Base-by-base conservation (phyloP, 2,888 invertebrate species). In the Apamea sordens region DNA sequence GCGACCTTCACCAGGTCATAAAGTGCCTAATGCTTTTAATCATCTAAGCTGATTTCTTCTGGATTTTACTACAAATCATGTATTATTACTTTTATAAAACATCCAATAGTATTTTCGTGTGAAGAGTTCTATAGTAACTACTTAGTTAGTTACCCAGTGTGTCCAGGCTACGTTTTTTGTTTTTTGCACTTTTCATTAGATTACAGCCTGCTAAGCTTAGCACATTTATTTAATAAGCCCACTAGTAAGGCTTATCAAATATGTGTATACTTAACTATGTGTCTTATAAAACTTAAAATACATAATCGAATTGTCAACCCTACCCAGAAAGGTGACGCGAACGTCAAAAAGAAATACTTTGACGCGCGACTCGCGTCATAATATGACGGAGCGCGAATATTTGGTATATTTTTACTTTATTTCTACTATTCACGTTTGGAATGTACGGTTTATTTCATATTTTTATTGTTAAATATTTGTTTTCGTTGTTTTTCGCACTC, bases 321-420 rank as follows among this genome's bases (percentile, higher is more conserved):
- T 90, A 80, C 13, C 44, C n/a, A 56, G 75, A 24, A 76, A 84
- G 76, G 73, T 80, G 72, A 73, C 76, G 63, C 70, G 50, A 83
- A 86, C 82, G 83, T 88, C 77, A 85, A 86, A 86, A 88, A 83
- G 82, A 89, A 91, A 92, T 91, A 89, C 88, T 92, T 91, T 87
- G 84, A 85, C 86, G 86, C 86, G 86, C 82, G 80, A 75, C 85
- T 83, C 77, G 71, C 75, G 73, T 77, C 70, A 74, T 67, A 86
- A 81, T 85, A 86, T 82, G 67, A 82, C 59, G 72, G 65, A 50
- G 76, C 81, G 86, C 53, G 71, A 89, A 87, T 89, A 89, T 88
- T 88, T 86, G 71, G 63, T 86, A 67, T 88, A 87, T 86, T 82
- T 83, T 84, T 75, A 83, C 76, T 83, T 64, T 84, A 82, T 87